These are phyloP conservation scores for Zoroaster sp. DNA, from an alignment of 53 echinoderm and acorn worm genomes.

Conservation along the genomic window DNA sequence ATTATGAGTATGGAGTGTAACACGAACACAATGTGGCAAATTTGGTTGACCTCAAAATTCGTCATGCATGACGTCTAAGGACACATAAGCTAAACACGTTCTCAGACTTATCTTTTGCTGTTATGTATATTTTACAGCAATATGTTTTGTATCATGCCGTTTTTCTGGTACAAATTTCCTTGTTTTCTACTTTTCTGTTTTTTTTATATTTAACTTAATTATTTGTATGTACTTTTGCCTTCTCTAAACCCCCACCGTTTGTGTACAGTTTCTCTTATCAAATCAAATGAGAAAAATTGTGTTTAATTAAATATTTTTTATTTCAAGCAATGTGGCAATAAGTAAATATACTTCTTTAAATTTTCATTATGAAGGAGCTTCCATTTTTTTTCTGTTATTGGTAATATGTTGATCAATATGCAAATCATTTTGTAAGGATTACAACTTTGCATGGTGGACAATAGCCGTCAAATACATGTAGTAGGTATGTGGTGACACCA, in stretches of 20 bases:
- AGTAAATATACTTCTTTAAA: background rate
- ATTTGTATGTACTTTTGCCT: background rate
- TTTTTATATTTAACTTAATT: too few relatives aligned
- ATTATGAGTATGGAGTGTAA: too few relatives aligned
- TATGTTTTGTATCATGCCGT: background rate
- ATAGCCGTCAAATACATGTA: too few relatives aligned
- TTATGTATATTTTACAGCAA: background rate
- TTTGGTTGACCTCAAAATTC: too few relatives aligned
- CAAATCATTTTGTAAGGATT: background rate
- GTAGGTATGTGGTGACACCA: too few relatives aligned
- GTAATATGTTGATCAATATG: background rate
- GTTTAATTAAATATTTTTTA: background rate
- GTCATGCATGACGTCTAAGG: too few relatives aligned
- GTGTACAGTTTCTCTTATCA: background rate
- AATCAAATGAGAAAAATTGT: background rate
- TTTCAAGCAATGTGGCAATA: background rate
- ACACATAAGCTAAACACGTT: too few relatives aligned
- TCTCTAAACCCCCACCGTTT: background rate
- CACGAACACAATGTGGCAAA: too few relatives aligned
- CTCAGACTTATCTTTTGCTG: too few relatives aligned
- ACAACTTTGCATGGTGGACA: too few relatives aligned
- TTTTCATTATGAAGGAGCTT: background rate
- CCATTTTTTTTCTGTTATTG: background rate
- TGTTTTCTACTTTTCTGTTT: background rate
- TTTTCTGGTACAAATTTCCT: background rate